Base-by-base conservation (phyloP, 1,140 invertebrate genomes). In the Whitmania pigra region DNA sequence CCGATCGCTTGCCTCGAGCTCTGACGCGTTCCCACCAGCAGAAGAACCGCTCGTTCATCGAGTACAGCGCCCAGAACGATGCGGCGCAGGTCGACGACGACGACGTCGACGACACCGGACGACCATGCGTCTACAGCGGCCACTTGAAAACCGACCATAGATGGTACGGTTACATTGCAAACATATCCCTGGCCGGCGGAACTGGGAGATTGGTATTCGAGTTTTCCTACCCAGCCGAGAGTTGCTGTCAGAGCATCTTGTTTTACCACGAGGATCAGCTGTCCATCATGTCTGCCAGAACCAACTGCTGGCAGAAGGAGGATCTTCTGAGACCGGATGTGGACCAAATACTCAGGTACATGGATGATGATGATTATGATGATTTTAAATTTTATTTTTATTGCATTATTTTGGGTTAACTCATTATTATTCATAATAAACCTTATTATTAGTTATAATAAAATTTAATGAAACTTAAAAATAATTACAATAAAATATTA, bases 231-330 rank as follows among this genome's bases (percentile, higher is more conserved):
- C 71, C 63, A 20, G 71, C 57, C 5, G 71, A 72, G 29, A 67
- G 40, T n/a, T 72, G 71, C 31, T 72, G 71, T 25, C 27, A 29
- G 63, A 72, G 67, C 66, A 27, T 72, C 18, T 63, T 72, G n/a
- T 72, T 72, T 40, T 72, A 72, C 66, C 40, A 53, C 60, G 71
- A 72, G 27, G 71, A 72, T 31, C 71, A 72, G 71, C 27, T 67
- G 66, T 40, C 71, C 22, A 54, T 53, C 43, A 72, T 72, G 53
- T 49, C 31, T n/a, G 40, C 71, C 22, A 25, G 63, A 7, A 72
- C 43, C 53, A 72, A 72, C 71, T 72, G 71, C 36, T 72, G 71
- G 71, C 63, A 67, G 60, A 72, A 73, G 67, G 72, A 73, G 67
- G 49, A 69, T 27, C 49, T 73, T 17, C 53, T 73, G 13, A 22